Evolutionary conservation across 2,797 vertebrate genomes (phyloP).

Genomic region (Avahi laniger): DNA sequence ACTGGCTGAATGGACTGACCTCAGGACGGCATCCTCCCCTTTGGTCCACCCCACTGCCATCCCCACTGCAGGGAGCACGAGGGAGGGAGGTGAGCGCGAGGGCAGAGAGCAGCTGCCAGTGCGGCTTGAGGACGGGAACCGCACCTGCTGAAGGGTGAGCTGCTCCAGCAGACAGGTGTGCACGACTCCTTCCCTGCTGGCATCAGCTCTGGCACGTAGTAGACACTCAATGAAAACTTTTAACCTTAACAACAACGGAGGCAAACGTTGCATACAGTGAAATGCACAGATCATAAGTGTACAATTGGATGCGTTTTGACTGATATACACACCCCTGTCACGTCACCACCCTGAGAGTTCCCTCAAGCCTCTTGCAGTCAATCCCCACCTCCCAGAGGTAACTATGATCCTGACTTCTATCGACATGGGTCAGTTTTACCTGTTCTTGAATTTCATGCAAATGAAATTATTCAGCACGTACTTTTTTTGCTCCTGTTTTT

Average conservation of each 20-base stretch:
- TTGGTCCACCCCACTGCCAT: background rate
- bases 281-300: rapidly evolving
- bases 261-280: background rate
- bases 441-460: background rate
- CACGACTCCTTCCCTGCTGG: background rate
- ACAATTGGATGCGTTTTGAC: background rate
- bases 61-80: no score
- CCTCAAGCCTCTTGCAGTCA: background rate
- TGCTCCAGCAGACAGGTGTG: background rate
- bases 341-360: background rate
- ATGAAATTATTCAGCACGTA: background rate
- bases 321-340: background rate
- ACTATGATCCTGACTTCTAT: background rate
- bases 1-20: background rate
- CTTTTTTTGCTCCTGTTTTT: background rate
- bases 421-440: background rate
- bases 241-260: background rate
- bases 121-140: background rate
- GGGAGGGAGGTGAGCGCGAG: background rate
- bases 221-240: background rate
- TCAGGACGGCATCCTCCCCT: background rate
- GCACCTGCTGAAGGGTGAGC: no score
- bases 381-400: background rate
- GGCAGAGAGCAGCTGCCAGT: background rate
- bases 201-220: background rate